These are phyloP conservation scores for Scrobipalpa atriplicella DNA, from an alignment of 2,888 invertebrate species.

Conservation along the genomic window DNA sequence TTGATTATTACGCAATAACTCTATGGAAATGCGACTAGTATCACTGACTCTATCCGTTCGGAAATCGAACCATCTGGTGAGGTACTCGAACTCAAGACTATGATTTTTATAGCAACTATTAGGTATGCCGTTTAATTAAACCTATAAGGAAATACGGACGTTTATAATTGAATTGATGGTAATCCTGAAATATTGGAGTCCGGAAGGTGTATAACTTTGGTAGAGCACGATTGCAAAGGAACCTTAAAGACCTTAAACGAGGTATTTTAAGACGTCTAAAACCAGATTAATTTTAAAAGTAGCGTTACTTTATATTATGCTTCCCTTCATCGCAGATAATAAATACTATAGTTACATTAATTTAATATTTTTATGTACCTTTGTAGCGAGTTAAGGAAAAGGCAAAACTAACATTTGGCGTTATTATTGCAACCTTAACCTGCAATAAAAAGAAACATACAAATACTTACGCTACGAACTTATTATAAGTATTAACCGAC, in stretches of 20 bases:
- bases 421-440: background rate
- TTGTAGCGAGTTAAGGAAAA: background rate
- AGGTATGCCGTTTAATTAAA: constrained; percentile 14
- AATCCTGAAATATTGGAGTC: background rate
- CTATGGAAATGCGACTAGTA: constrained; percentile 54
- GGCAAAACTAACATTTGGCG: background rate
- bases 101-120: constrained; percentile 15
- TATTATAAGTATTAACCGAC: constrained; percentile 37
- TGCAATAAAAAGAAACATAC: background rate
- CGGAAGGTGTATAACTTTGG: constrained; percentile 14
- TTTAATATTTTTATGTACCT: background rate
- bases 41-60: constrained; percentile 46
- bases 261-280: too few relatives aligned
- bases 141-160: constrained; percentile 9
- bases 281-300: too few relatives aligned
- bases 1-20: constrained; percentile 76
- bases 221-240: background rate
- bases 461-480: too few relatives aligned
- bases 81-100: background rate
- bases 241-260: too few relatives aligned
- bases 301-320: too few relatives aligned
- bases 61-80: constrained; percentile 46
- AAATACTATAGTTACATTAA: too few relatives aligned
- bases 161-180: background rate
- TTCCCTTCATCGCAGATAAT: too few relatives aligned